Conservation (phyloP, 2,888 invertebrate genomes). For the Tenthredo livida region DNA sequence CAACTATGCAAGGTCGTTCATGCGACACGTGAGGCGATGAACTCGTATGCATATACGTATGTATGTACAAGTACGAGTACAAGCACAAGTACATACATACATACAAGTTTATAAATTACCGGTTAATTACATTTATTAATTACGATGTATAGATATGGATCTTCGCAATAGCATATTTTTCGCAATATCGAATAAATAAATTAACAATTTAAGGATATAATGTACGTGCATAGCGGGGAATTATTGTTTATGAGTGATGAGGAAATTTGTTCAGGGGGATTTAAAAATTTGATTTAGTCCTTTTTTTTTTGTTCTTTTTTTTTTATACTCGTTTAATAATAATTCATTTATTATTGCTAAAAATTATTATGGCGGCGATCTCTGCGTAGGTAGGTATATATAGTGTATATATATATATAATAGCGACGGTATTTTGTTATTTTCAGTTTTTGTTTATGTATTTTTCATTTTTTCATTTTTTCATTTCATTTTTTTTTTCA, state of each 20-base stretch:
- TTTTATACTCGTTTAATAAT: constrained; percentile 64
- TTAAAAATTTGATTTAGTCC: neutral
- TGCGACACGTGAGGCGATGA: constrained; percentile 71
- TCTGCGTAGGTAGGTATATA: constrained; percentile 51
- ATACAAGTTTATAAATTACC: neutral
- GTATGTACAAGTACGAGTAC: too few species aligned
- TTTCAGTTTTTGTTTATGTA: constrained; percentile 38
- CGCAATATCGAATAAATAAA: neutral
- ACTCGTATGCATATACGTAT: neutral
- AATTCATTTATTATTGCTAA: constrained; percentile 71
- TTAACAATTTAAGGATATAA: neutral
- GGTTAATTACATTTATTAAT: neutral
- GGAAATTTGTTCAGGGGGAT: neutral
- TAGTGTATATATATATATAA: neutral
- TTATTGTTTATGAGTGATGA: neutral
- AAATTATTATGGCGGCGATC: constrained; percentile 72
- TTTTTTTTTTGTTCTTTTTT: neutral
- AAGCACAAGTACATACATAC: too few species aligned
- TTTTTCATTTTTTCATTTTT: too few species aligned
- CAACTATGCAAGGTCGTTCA: constrained; percentile 61
- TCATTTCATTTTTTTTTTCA: too few species aligned
- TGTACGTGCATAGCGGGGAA: neutral
- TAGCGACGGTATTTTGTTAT: constrained; percentile 8
- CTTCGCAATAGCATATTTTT: neutral
- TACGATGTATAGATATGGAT: neutral